These are phyloP conservation scores for Myotis brandtii DNA, from an alignment of 2,113 vertebrate species.

Conservation along the genomic window DNA sequence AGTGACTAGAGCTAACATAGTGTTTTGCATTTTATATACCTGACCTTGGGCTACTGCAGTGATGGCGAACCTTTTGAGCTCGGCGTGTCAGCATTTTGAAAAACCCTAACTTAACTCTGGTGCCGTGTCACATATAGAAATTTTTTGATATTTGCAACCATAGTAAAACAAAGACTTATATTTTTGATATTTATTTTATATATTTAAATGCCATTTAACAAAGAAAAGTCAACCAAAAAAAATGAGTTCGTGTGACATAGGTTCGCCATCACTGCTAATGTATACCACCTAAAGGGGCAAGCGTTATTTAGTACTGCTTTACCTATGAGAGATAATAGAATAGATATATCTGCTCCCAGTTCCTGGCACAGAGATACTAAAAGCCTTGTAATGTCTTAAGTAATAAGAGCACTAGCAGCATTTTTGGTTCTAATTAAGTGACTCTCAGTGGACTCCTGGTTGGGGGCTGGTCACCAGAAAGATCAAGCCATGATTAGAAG, in stretches of 20 bases:
- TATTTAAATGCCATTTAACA: too few relatives aligned
- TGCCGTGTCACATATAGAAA: too few relatives aligned
- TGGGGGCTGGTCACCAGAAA: background rate
- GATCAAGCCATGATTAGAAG: background rate
- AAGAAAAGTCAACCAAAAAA: too few relatives aligned
- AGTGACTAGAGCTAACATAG: background rate
- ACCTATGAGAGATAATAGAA: background rate
- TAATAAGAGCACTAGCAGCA: background rate
- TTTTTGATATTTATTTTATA: too few relatives aligned
- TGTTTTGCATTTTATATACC: background rate
- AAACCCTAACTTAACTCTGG: too few relatives aligned
- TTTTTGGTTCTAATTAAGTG: background rate
- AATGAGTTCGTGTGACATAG: too few relatives aligned
- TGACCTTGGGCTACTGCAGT: background rate
- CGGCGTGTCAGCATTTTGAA: too few relatives aligned
- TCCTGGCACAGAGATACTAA: background rate
- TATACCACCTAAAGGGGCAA: accelerated
- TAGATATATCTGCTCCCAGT: background rate
- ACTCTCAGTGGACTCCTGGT: background rate
- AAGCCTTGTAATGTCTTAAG: background rate
- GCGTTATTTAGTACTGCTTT: background rate
- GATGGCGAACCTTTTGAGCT: too few relatives aligned
- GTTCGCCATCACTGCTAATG: too few relatives aligned
- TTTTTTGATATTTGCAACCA: too few relatives aligned
- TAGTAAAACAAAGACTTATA: too few relatives aligned